These are phyloP conservation scores for Pristionchus exspectatus DNA, from an alignment of 2,888 invertebrate species.

Conservation along the genomic window DNA sequence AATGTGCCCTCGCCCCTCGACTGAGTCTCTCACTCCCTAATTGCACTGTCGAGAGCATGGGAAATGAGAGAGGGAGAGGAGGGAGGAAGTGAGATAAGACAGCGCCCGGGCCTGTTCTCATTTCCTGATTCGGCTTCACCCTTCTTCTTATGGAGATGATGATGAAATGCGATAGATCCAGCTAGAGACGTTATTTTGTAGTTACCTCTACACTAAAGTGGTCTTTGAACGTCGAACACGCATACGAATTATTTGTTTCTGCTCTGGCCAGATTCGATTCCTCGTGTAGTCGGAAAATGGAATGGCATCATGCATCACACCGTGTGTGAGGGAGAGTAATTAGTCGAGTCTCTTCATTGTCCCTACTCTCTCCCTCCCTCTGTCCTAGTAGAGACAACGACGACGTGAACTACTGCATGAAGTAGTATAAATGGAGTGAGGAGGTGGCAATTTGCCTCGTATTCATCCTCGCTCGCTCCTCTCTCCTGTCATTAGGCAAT, in stretches of 20 bases:
- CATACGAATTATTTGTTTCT: background rate
- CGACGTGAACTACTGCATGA: background rate
- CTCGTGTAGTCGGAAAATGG: background rate
- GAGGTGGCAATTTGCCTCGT: conserved; percentile 19
- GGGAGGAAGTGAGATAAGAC: conserved; percentile 20
- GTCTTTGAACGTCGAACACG: background rate
- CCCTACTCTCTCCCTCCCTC: background rate
- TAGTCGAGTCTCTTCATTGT: background rate
- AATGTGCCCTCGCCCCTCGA: conserved; percentile 26
- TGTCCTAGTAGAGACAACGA: background rate
- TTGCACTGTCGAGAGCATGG: conserved; percentile 14
- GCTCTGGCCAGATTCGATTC: background rate
- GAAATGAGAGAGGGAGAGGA: conserved; percentile 1
- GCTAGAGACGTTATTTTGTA: background rate
- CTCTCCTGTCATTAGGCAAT: conserved; percentile 18
- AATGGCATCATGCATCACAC: conserved; percentile 1
- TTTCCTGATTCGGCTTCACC: conserved; percentile 14
- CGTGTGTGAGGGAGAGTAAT: background rate
- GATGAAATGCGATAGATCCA: background rate
- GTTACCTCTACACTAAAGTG: background rate
- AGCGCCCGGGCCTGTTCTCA: conserved; percentile 9
- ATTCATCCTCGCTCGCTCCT: background rate
- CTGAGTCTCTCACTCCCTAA: background rate
- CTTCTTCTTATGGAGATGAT: background rate
- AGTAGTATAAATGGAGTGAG: background rate